Conservation (phyloP, 2,797 vertebrate species). For the Brotula barbata region DNA sequence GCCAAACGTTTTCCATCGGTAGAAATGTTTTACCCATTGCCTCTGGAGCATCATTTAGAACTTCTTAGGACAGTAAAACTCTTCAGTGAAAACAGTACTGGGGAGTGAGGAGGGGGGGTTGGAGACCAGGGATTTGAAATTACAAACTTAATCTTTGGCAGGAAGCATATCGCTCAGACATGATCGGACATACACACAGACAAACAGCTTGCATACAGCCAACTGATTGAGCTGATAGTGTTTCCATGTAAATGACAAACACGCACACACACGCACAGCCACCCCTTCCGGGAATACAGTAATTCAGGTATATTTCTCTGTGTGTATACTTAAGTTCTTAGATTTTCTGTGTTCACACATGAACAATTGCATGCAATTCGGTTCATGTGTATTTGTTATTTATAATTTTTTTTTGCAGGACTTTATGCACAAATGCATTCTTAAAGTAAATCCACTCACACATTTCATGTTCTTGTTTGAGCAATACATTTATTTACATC, state of each 20-base stretch:
- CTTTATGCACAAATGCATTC: too few species aligned
- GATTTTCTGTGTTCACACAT: too few species aligned
- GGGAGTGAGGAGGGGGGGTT: neutral
- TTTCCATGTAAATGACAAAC: conserved; percentile 23
- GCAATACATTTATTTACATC: too few species aligned
- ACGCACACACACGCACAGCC: neutral
- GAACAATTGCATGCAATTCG: too few species aligned
- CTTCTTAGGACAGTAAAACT: too few species aligned
- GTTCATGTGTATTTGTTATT: too few species aligned
- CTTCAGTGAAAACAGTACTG: neutral
- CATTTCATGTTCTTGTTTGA: too few species aligned
- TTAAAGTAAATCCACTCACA: too few species aligned
- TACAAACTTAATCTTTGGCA: conserved; percentile 15
- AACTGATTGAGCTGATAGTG: conserved; percentile 50
- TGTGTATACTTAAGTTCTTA: conserved; percentile 27
- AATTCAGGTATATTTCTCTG: conserved; percentile 17
- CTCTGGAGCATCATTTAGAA: too few species aligned
- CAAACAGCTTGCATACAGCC: conserved; percentile 4
- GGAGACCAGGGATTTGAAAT: neutral
- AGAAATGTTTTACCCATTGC: too few species aligned
- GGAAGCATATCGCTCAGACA: conserved; percentile 34
- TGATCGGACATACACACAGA: conserved; percentile 27
- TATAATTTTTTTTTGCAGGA: too few species aligned
- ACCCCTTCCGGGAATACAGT: conserved; percentile 19
- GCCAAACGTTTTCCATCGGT: too few species aligned